Base-by-base conservation (phyloP, 2,797 vertebrate genomes). In the Rhabdophis nuchalis region DNA sequence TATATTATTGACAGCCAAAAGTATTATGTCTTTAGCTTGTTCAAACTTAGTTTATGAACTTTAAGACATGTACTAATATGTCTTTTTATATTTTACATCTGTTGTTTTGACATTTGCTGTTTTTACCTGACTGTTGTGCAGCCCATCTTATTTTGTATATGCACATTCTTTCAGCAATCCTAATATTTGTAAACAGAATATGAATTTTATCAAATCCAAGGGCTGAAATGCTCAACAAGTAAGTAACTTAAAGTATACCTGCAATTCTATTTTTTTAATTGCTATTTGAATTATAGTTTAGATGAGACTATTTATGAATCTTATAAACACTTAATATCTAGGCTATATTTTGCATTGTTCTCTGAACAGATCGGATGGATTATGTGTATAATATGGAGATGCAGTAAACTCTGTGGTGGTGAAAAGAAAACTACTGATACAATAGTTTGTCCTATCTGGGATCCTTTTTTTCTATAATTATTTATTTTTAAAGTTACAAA, bases 21-120 rank as follows among this genome's bases (percentile, higher is more conserved):
- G 97, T 97, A 98, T 96, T 96, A 97, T 95, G 94, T 96, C 98
- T 97, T 97, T 97, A 97, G 25, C 89, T 90, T 86, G 36, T 87
- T 77, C 85, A 23, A 85, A 72, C 88, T 1, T 92, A 87, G 77
- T 93, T 92, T 92, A 88, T 41, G 23, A 98, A 57, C 85, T 91
- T 58, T 89, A 72, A 36, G n/a, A 72, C 16, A 72, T 72, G 16
- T 72, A 72, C 16, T 72, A 18, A 18, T 32, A 72, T 72, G n/a
- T 72, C n/a, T 72, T 72, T 72, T 36, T 36, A 72, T 72, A 72
- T 36, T 72, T 36, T 36, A 72, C 32, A 68, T 68, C 61, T 68
- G 61, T 68, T 32, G 29, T 68, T 32, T 68, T 68, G 6, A 68
- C 61, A 32, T 32, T 68, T 68, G 61, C 13, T n/a, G 61, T 32